Evolutionary conservation across 2,888 invertebrate species (phyloP).

Genomic region (Frankliniella intonsa): DNA sequence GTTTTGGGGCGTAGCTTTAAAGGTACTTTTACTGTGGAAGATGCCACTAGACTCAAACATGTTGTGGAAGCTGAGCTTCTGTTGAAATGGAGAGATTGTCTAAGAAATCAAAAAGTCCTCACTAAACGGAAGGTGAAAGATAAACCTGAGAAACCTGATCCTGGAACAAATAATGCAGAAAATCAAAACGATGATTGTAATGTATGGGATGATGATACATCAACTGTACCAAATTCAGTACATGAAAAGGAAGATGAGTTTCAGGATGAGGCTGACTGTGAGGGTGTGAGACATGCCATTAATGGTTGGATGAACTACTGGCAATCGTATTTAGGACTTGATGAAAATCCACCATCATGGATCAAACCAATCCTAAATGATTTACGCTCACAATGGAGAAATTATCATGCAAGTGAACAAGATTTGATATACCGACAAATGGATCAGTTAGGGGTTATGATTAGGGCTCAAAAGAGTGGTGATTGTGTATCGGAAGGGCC

Average conservation of each 20-base stretch:
- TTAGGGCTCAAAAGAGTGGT: neutral
- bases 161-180: neutral
- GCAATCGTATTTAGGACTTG: neutral
- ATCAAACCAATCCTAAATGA: neutral
- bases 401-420: neutral
- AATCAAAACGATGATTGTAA: neutral
- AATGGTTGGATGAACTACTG: neutral
- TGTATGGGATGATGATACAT: neutral
- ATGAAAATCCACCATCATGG: neutral
- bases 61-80: neutral
- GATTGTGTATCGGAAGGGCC: neutral
- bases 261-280: neutral
- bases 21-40: neutral
- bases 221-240: neutral
- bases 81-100: neutral
- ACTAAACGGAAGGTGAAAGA: neutral
- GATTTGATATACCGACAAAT: neutral
- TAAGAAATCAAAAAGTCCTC: neutral
- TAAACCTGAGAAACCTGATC: neutral
- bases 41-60: neutral
- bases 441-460: neutral
- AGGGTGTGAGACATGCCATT: neutral
- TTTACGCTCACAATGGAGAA: neutral
- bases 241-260: neutral
- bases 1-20: neutral